Conservation (phyloP, 2,888 invertebrate genomes). For the Apotomis betuletana region DNA sequence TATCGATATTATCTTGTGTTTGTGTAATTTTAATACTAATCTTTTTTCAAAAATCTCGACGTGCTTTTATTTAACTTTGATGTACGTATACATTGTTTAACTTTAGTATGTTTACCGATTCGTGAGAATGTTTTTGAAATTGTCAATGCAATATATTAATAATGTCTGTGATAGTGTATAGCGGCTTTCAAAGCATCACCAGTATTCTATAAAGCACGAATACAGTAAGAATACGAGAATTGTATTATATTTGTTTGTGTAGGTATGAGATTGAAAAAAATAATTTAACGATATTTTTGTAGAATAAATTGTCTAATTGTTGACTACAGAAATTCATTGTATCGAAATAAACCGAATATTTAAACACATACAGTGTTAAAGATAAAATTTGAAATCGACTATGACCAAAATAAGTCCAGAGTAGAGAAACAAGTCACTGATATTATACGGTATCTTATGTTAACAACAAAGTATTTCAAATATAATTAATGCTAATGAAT, state of each 20-base stretch:
- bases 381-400: conserved; percentile 54
- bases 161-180: conserved; percentile 77
- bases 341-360: conserved; percentile 27
- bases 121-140: conserved; percentile 16
- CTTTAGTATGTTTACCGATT: conserved; percentile 6
- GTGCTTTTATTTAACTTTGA: conserved; percentile 2
- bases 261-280: conserved; percentile 57
- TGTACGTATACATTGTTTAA: conserved; percentile 12
- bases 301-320: conserved; percentile 51
- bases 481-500: conserved; percentile 35
- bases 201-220: conserved; percentile 73
- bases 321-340: conserved; percentile 27
- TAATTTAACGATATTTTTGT: conserved; percentile 57
- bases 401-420: conserved; percentile 55
- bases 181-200: conserved; percentile 72
- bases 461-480: conserved; percentile 42
- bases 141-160: conserved; percentile 38
- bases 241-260: conserved; percentile 51
- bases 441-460: conserved; percentile 55
- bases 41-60: conserved; percentile 1
- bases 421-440: conserved; percentile 47
- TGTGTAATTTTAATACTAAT: conserved; percentile 8
- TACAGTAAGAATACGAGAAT: conserved; percentile 52
- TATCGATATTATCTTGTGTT: background rate
- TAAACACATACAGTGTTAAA: conserved; percentile 43